Evolutionary conservation across 2,797 vertebrate species (phyloP), one percentile per base, ranked within the genome.

Genomic region (Poecilia wingei): DNA sequence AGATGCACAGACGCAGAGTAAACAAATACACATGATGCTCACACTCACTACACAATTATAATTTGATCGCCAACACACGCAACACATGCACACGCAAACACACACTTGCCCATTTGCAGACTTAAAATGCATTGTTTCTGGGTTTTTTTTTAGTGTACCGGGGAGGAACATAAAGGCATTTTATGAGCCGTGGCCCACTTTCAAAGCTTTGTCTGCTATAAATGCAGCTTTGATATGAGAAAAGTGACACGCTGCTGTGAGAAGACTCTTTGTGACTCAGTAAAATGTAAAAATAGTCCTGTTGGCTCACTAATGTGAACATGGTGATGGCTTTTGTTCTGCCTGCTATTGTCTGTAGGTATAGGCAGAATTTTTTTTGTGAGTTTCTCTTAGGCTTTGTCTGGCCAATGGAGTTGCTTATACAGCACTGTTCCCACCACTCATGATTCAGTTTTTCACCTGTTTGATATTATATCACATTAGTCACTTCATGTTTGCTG

Each of bases 131-230:
- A 91, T 91, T 91, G 89, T 95, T 91, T 93, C 87, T 80, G 83
- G 81, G 5, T 4, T 85, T 88, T 74, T 51, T 90, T 91, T 93
- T 88, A 89, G 90, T 91, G 85, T 79, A 87, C 92, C 89, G 57
- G 81, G 57, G 86, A 91, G 92, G 82, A 89, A 93, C 92, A 91
- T 93, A 91, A 94, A 93, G 88, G 83, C 90, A 80, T 91, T 94
- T 93, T 93, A 93, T 88, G 91, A 94, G 92, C 90, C 88, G 86
- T 93, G 92, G 92, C 93, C 93, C 94, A 92, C 88, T 94, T 95
- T 94, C 93, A 93, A 93, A 94, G 92, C 93, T 91, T 91, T 91
- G 91, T 90, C 87, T 93, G 87, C 88, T 89, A 87, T 93, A 93
- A 94, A 94, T 77, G 79, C 82, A 91, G 91, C 92, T 94, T 94